Percentiles rank a stretch among this genome's conserved stretches.
Conservation (phyloP, 1,140 invertebrate species). For the Bombus confusus region DNA sequence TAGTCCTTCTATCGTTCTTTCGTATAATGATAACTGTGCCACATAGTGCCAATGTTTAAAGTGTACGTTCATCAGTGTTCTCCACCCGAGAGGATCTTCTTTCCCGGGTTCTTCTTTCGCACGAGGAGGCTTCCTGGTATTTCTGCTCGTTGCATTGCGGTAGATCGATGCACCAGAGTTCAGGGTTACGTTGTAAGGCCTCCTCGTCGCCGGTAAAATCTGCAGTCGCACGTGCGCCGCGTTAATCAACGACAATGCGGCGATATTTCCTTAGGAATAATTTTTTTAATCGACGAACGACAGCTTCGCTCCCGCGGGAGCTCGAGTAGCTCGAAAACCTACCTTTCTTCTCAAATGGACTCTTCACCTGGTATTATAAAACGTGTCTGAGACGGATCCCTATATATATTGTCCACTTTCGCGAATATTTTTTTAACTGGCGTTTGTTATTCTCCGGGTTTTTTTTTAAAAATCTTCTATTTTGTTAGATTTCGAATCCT, state of each 20-base stretch:
- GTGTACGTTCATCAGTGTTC: not conserved
- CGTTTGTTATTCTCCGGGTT: too few species aligned
- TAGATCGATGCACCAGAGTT: constrained; percentile 55
- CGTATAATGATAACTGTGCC: not conserved
- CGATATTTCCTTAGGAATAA: not conserved
- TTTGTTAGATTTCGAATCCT: not conserved
- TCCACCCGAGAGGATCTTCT: not conserved
- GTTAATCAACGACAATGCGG: constrained; percentile 24
- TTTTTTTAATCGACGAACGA: constrained; percentile 1
- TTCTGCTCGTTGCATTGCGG: constrained; percentile 43
- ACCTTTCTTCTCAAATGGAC: not conserved
- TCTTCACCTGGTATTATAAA: not conserved
- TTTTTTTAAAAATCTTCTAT: not conserved
- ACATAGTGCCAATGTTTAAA: too few species aligned
- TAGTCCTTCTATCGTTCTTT: not conserved
- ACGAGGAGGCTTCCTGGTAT: not conserved
- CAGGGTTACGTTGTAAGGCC: constrained; percentile 56
- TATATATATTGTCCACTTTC: too few species aligned
- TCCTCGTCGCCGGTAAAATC: constrained; percentile 25
- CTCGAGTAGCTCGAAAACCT: not conserved
- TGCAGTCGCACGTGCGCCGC: constrained; percentile 36
- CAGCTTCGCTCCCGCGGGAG: not conserved
- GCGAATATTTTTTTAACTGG: too few species aligned
- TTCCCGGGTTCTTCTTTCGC: not conserved
- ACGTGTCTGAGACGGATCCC: too few species aligned